Conservation (phyloP, 2,797 vertebrate genomes). For the Onychomys torridus region DNA sequence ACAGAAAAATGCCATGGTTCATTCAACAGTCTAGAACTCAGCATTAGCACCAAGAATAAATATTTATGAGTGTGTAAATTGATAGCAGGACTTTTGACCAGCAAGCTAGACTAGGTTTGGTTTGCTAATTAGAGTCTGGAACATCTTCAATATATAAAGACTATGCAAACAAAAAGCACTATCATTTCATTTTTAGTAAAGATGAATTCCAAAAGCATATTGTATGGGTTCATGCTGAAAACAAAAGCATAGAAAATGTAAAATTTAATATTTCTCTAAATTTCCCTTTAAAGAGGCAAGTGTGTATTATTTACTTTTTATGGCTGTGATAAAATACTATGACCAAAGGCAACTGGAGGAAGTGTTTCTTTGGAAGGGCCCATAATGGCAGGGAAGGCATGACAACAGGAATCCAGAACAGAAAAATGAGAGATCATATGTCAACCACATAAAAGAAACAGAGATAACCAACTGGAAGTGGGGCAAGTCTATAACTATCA, state of each 20-base stretch:
- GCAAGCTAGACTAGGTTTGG: neutral
- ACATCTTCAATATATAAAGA: constrained; percentile 15
- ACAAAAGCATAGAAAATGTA: constrained; percentile 15
- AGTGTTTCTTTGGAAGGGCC: neutral
- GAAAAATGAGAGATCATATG: too few species aligned
- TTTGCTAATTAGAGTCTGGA: neutral
- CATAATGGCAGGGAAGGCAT: neutral
- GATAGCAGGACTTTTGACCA: constrained; percentile 7
- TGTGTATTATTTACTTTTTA: neutral
- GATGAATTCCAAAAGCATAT: constrained; percentile 32
- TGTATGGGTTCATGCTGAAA: neutral
- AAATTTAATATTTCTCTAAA: neutral
- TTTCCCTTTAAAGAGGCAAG: neutral
- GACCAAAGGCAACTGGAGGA: neutral
- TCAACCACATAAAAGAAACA: neutral
- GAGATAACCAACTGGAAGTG: neutral
- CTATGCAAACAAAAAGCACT: neutral
- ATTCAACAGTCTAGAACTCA: constrained; percentile 42
- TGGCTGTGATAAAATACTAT: neutral
- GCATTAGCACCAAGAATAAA: constrained; percentile 21
- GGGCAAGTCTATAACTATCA: neutral
- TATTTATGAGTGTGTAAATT: neutral
- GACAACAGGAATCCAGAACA: neutral
- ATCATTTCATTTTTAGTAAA: constrained; percentile 6
- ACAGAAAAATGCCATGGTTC: neutral